phyloP scores from a whole-genome alignment of 2,888 invertebrate species.

The Cheiracanthium punctorium region DNA sequence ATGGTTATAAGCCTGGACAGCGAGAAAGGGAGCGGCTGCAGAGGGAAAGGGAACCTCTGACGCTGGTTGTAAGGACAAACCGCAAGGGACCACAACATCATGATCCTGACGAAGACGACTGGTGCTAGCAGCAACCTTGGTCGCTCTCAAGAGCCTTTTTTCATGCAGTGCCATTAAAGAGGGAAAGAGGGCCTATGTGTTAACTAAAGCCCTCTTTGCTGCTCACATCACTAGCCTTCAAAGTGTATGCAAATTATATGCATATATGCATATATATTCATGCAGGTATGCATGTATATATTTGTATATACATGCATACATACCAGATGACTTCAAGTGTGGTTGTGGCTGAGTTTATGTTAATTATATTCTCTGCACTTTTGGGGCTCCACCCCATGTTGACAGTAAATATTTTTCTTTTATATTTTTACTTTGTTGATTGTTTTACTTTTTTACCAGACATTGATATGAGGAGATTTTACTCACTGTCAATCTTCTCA shows the following conservation, averaged over 20 bases:
- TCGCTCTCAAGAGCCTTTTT: constrained; percentile 33
- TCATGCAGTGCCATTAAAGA: constrained; percentile 50
- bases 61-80: constrained; percentile 62
- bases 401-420: constrained; percentile 49
- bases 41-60: constrained; percentile 39
- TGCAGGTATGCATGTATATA: constrained; percentile 20
- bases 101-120: constrained; percentile 70
- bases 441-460: constrained; percentile 61
- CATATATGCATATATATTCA: constrained; percentile 21
- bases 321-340: constrained; percentile 32
- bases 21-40: constrained; percentile 44
- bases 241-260: constrained; percentile 30
- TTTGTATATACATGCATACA: constrained; percentile 18
- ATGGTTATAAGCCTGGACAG: constrained; percentile 82
- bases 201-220: constrained; percentile 45
- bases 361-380: constrained; percentile 59
- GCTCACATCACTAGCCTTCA: constrained; percentile 69
- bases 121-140: constrained; percentile 68
- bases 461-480: constrained; percentile 42
- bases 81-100: constrained; percentile 39
- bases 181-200: constrained; percentile 19
- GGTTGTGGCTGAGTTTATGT: constrained; percentile 56
- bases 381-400: constrained; percentile 40
- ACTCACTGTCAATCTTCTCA: constrained; percentile 50
- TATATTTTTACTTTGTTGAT: constrained; percentile 68